These are phyloP conservation scores for Odontesthes bonariensis DNA, from an alignment of 2,113 vertebrate species.

Conservation along the genomic window DNA sequence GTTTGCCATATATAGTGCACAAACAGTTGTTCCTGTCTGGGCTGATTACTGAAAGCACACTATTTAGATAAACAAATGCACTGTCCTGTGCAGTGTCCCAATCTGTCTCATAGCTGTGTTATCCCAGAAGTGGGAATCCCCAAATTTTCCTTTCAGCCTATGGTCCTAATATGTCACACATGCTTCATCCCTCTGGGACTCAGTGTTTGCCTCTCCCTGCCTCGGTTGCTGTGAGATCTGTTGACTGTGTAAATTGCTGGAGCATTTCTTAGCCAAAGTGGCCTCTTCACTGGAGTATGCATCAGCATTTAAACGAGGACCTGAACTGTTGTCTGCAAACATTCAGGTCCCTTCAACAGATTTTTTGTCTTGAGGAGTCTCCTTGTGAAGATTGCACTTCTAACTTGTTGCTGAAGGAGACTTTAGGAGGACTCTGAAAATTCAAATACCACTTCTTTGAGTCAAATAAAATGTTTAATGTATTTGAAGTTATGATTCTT, in stretches of 20 bases:
- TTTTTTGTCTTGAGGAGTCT: slow-evolving; percentile 15
- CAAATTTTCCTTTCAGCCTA: slow-evolving; percentile 16
- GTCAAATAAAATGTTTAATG: neutral
- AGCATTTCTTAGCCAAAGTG: slow-evolving; percentile 13
- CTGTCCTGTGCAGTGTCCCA: neutral
- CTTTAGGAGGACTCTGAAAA: neutral
- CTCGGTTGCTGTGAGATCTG: slow-evolving; percentile 29
- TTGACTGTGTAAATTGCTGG: slow-evolving; percentile 44
- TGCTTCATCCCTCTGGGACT: slow-evolving; percentile 35
- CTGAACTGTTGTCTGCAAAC: slow-evolving; percentile 39
- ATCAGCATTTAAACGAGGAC: slow-evolving; percentile 35
- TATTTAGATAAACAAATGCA: neutral
- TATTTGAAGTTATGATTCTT: slow-evolving; percentile 7
- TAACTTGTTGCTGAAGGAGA: slow-evolving; percentile 6
- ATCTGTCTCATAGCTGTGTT: neutral
- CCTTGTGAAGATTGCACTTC: slow-evolving; percentile 26
- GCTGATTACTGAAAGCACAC: neutral
- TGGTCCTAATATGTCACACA: slow-evolving; percentile 38
- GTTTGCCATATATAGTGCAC: slow-evolving; percentile 6
- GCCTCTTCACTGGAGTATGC: slow-evolving; percentile 27
- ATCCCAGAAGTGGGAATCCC: slow-evolving; percentile 23
- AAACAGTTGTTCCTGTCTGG: slow-evolving; percentile 24
- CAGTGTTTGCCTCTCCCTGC: slow-evolving; percentile 38
- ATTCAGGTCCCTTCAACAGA: neutral
- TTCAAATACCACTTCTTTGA: neutral